Evolutionary conservation across 2,797 vertebrate genomes (phyloP).

Genomic region (Manis javanica): DNA sequence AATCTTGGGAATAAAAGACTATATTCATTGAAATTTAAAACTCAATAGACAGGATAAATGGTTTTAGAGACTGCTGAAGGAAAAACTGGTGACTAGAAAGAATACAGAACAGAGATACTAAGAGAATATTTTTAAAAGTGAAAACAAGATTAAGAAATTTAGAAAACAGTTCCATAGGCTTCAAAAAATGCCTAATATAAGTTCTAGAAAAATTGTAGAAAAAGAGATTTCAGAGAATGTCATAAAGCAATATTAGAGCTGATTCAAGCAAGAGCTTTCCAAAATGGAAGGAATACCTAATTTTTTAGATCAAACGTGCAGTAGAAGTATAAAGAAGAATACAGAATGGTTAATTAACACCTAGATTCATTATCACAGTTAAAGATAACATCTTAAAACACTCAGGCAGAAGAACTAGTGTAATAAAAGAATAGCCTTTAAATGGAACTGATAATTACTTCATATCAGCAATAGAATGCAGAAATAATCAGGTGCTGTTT

Average conservation of each 20-base stretch:
- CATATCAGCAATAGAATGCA: not conserved
- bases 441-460: not conserved
- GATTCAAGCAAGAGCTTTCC: not conserved
- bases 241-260: not conserved
- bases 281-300: not conserved
- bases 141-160: slow-evolving; percentile 30
- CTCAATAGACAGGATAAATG: not conserved
- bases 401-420: not conserved
- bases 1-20: not conserved
- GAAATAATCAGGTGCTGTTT: not conserved
- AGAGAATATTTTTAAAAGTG: not conserved
- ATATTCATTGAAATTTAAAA: slow-evolving; percentile 2
- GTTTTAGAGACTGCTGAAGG: not conserved
- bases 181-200: not conserved
- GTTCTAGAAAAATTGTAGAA: not conserved
- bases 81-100: not conserved
- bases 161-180: not conserved
- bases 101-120: not conserved
- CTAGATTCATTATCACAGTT: not conserved
- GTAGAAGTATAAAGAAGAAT: not conserved
- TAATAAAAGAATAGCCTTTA: not conserved
- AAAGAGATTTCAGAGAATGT: not conserved
- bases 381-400: not conserved
- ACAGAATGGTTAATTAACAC: not conserved
- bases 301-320: not conserved